Evolutionary conservation across 2,797 vertebrate species (phyloP).

Genomic region (Menidia menidia): DNA sequence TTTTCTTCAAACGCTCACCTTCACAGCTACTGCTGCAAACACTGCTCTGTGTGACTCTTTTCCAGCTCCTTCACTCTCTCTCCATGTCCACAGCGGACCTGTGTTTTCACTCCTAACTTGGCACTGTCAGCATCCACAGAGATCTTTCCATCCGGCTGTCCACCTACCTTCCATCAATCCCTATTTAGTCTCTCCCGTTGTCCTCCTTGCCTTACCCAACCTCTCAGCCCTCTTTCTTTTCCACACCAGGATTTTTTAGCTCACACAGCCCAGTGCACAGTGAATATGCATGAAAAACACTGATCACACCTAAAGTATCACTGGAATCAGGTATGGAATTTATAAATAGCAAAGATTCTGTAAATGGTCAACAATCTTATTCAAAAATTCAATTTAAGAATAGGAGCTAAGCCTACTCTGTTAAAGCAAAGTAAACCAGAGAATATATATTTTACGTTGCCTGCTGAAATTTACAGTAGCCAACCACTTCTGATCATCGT

Average conservation of each 20-base stretch:
- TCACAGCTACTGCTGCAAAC: conserved; percentile 37
- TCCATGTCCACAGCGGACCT: conserved; percentile 12
- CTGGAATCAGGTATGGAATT: neutral
- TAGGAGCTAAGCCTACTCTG: conserved; percentile 36
- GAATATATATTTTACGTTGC: conserved; percentile 44
- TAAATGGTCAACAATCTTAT: neutral
- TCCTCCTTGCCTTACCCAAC: neutral
- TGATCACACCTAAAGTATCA: neutral
- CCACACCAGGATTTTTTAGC: conserved; percentile 48
- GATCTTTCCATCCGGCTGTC: conserved; percentile 33
- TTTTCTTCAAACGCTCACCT: conserved; percentile 59
- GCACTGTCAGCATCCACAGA: conserved; percentile 5
- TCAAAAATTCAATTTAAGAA: conserved; percentile 10
- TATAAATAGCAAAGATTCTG: conserved; percentile 2
- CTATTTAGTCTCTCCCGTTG: conserved; percentile 12
- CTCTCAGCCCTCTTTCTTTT: conserved; percentile 12
- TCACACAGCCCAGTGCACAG: conserved; percentile 6
- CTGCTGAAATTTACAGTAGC: conserved; percentile 55
- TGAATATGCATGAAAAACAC: conserved; percentile 12
- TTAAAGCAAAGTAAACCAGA: conserved; percentile 33
- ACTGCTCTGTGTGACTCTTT: conserved; percentile 22
- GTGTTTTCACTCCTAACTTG: conserved; percentile 11
- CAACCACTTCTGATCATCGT: neutral
- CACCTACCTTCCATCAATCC: conserved; percentile 20
- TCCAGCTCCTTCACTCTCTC: conserved; percentile 12